Percentiles rank a stretch among this genome's conserved stretches.
These are phyloP conservation scores for Mesocricetus auratus DNA, from an alignment of 2,113 vertebrate species.

Conservation along the genomic window DNA sequence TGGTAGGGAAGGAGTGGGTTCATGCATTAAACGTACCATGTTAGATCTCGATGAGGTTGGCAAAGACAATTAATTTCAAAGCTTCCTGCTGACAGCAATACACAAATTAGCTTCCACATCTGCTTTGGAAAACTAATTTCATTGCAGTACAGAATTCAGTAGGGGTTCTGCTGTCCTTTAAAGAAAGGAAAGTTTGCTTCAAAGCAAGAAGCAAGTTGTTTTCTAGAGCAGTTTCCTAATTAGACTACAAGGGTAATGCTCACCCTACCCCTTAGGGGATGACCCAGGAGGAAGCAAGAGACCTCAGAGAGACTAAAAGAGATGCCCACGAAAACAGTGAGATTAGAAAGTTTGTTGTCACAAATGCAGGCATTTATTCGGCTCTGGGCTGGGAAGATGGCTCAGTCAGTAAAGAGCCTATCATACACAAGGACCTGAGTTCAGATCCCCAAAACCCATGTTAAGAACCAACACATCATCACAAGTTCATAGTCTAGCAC, in stretches of 20 bases:
- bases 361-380: background rate
- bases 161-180: constrained; percentile 59
- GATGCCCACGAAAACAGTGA: background rate
- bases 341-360: background rate
- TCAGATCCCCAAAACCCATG: background rate
- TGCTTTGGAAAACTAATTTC: constrained; percentile 73
- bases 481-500: background rate
- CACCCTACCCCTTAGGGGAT: background rate
- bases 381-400: background rate
- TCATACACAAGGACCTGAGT: background rate
- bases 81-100: constrained; percentile 56
- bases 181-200: constrained; percentile 66
- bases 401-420: background rate
- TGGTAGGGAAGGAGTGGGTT: background rate
- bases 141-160: constrained; percentile 48
- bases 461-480: background rate
- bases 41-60: constrained; percentile 54
- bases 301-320: constrained; percentile 3
- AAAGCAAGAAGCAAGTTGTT: constrained; percentile 59
- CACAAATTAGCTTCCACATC: constrained; percentile 66
- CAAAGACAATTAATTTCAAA: constrained; percentile 68
- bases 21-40: background rate
- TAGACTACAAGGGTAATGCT: background rate
- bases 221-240: constrained; percentile 48
- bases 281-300: background rate